Conservation (phyloP, 1,140 invertebrate species). For the Diploscapter pachys region DNA sequence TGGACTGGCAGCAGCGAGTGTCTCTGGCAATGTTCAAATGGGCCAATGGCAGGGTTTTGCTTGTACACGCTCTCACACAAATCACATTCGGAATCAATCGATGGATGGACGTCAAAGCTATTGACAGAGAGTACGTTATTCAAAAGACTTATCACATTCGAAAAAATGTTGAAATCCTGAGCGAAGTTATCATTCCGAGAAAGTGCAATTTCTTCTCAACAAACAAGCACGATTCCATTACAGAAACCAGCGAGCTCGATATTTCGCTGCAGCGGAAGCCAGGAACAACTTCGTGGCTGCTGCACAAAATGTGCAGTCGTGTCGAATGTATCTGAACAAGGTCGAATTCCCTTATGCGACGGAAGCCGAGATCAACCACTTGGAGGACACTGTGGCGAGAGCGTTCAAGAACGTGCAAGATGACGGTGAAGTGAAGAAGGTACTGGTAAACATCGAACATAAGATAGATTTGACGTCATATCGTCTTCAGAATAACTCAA, state of each 20-base stretch:
- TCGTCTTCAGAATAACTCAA: neutral
- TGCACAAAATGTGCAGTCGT: slow-evolving; percentile 64
- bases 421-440: slow-evolving; percentile 27
- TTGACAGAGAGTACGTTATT: slow-evolving; percentile 58
- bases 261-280: slow-evolving; percentile 64
- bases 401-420: slow-evolving; percentile 65
- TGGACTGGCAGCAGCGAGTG: slow-evolving; percentile 64
- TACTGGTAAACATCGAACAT: neutral
- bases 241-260: slow-evolving; percentile 60
- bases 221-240: slow-evolving; percentile 7
- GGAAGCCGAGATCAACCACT: slow-evolving; percentile 64
- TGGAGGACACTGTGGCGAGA: slow-evolving; percentile 64
- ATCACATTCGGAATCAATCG: slow-evolving; percentile 61
- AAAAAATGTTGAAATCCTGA: too few relatives aligned
- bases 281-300: slow-evolving; percentile 67
- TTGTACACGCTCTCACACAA: slow-evolving; percentile 64
- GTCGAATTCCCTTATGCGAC: slow-evolving; percentile 67
- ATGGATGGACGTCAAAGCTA: slow-evolving; percentile 62
- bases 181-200: neutral
- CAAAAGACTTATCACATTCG: too few relatives aligned
- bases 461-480: too few relatives aligned
- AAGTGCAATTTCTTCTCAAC: neutral
- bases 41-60: slow-evolving; percentile 63
- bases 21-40: slow-evolving; percentile 66
- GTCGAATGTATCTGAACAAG: slow-evolving; percentile 65